Evolutionary conservation across 2,113 vertebrate genomes (phyloP).

Genomic region (Epinephelus lanceolatus): DNA sequence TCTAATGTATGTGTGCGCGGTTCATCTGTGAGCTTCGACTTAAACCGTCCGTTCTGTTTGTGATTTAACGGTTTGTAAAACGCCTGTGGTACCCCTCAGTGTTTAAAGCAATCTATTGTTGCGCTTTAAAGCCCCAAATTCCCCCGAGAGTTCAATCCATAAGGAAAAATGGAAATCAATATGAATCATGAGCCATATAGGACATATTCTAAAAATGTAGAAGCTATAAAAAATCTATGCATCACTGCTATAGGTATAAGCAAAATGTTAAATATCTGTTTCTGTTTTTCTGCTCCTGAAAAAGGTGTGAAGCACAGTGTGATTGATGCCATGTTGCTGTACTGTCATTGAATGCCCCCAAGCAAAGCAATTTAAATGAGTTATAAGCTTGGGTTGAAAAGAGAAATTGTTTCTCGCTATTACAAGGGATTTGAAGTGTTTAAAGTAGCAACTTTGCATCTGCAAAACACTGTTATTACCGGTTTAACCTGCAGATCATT

Average conservation of each 20-base stretch:
- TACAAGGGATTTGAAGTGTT: slow-evolving; percentile 46
- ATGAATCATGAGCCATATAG: slow-evolving; percentile 31
- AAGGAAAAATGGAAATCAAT: slow-evolving; percentile 5
- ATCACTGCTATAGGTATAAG: slow-evolving; percentile 9
- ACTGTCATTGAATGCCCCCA: slow-evolving; percentile 43
- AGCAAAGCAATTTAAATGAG: slow-evolving; percentile 57
- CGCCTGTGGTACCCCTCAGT: background rate
- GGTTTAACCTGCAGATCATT: slow-evolving; percentile 26
- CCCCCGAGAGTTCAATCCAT: slow-evolving; percentile 23
- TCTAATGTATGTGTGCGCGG: background rate
- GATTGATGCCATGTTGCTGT: slow-evolving; percentile 55
- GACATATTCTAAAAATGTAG: slow-evolving; percentile 32
- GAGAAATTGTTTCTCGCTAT: slow-evolving; percentile 32
- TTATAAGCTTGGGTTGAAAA: slow-evolving; percentile 39
- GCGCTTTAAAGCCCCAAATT: slow-evolving; percentile 19
- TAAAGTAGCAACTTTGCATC: slow-evolving; percentile 32
- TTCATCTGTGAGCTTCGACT: slow-evolving; percentile 25
- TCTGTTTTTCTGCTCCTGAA: slow-evolving; percentile 16
- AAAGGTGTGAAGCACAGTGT: slow-evolving; percentile 21
- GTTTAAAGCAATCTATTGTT: slow-evolving; percentile 49
- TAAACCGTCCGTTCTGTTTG: slow-evolving; percentile 57
- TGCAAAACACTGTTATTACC: slow-evolving; percentile 39
- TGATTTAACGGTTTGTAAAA: slow-evolving; percentile 67
- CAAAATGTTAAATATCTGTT: slow-evolving; percentile 16
- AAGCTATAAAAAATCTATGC: background rate